A percentile compares a stretch with the other conserved stretches of the same genome.
Evolutionary conservation across 2,797 vertebrate genomes (phyloP).

Genomic region (Cichlasoma orientale): DNA sequence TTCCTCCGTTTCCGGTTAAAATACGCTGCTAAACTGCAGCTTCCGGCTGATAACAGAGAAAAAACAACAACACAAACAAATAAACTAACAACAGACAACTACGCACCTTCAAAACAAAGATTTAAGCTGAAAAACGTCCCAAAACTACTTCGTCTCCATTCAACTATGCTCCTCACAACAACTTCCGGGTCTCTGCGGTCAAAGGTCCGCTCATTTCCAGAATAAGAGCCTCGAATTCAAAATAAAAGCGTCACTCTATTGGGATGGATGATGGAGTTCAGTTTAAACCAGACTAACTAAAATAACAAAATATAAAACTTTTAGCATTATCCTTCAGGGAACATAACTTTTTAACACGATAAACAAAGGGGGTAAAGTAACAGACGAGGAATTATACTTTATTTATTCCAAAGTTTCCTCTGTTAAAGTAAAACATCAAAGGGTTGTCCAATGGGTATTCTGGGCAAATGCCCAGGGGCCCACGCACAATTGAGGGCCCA

Average conservation of each 20-base stretch:
- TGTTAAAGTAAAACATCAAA: too few species aligned
- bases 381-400: not conserved
- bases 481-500: too few species aligned
- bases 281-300: not conserved
- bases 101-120: not conserved
- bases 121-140: not conserved
- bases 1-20: not conserved
- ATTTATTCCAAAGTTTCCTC: too few species aligned
- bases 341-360: not conserved
- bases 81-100: rapidly evolving
- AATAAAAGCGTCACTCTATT: constrained; percentile 9
- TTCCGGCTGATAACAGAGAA: not conserved
- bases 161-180: not conserved
- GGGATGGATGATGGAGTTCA: not conserved
- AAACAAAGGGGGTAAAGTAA: not conserved
- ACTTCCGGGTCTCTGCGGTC: constrained; percentile 5
- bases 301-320: not conserved
- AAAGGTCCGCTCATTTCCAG: constrained; percentile 18
- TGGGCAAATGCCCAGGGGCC: too few species aligned
- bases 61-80: rapidly evolving
- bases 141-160: not conserved
- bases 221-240: not conserved
- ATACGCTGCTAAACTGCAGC: rapidly evolving
- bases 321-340: too few species aligned
- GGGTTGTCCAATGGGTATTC: too few species aligned